Evolutionary conservation across 2,888 invertebrate genomes (phyloP).

Genomic region (Leucania comma): DNA sequence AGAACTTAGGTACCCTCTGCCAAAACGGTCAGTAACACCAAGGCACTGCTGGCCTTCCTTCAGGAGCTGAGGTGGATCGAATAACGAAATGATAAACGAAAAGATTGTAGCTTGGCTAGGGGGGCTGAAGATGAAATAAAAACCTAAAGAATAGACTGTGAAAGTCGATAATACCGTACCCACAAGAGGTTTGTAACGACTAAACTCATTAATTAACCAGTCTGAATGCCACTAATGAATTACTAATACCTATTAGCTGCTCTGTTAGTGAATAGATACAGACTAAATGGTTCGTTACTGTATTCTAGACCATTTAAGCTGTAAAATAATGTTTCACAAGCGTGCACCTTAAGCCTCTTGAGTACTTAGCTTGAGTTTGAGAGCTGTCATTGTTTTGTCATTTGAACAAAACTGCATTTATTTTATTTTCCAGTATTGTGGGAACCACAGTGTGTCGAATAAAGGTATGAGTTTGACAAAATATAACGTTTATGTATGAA

Average conservation of each 20-base stretch:
- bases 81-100: no score
- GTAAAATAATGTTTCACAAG: conserved; percentile 7
- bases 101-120: no score
- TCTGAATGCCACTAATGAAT: conserved; percentile 23
- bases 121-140: no score
- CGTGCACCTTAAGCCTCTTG: background rate
- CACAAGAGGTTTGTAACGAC: background rate
- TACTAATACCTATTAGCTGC: background rate
- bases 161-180: background rate
- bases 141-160: no score
- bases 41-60: no score
- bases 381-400: background rate
- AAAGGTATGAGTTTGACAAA: background rate
- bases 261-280: background rate
- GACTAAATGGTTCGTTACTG: conserved; percentile 10
- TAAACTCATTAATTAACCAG: conserved; percentile 1
- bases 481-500: background rate
- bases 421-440: background rate
- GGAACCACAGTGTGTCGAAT: background rate
- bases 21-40: no score
- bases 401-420: background rate
- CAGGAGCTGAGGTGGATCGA: no score
- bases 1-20: no score
- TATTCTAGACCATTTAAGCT: background rate
- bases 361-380: background rate